Evolutionary conservation across 2,888 invertebrate genomes (phyloP), one percentile per base, ranked within the genome.

Genomic region (Xestoiulus laeticollis): DNA sequence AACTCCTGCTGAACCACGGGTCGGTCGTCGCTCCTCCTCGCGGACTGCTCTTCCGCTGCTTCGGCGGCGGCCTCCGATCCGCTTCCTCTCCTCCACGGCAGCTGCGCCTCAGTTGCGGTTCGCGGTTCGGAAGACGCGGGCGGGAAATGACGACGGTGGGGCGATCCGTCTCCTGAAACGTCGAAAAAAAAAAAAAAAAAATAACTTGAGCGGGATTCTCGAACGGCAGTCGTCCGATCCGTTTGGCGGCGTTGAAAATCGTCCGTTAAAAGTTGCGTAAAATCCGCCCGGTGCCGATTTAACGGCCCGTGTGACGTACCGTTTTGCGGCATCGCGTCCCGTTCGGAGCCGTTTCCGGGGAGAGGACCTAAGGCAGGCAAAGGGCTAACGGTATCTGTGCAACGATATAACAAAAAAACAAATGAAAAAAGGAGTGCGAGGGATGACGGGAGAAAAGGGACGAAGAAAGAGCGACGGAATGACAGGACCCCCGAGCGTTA

Each of bases 31-130:
- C 32, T 83, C 53, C 90, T 90, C 30, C 90, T 90, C 89, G 94
- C 94, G n/a, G 85, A 44, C 44, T 38, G 30, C 19, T 48, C 26
- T 19, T 32, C 85, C 14, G 68, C 10, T 14, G 32, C 30, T 19
- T 16, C 93, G 92, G 93, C 93, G 12, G 16, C 43, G 32, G 85
- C 43, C 30, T 88, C 82, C 22, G 48, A 48, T 22, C 32, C 26
- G 32, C 87, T 87, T 30, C 82, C 88, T 8, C 97, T 94, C 93
- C 97, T 97, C 98, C 98, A 98, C 87, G 98, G 98, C 91, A 98
- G 94, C 94, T 96, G 95, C 85, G 95, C 96, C 93, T 98, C 97
- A 1, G 96, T 96, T 2, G 96, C 96, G 2, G 97, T 97, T 43
- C 96, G 97, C 86, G 96, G 95, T n/a, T 89, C 87, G 5, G 88